phyloP scores from a whole-genome alignment of 2,888 invertebrate species.

The Ellobium chinense region DNA sequence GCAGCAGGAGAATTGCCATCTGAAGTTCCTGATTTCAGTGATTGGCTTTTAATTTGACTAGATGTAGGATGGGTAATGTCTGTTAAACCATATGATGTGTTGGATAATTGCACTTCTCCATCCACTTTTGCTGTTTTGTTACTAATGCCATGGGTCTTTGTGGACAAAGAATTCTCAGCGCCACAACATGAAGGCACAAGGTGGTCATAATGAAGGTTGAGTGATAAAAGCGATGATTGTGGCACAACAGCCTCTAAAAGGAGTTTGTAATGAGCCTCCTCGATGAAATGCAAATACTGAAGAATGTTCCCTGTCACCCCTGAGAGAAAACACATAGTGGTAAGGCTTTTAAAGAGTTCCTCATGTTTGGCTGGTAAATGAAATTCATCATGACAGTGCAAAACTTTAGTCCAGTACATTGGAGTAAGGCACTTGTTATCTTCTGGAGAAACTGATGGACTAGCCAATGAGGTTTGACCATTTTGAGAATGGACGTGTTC shows the following conservation, averaged over 20 bases:
- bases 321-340: constrained; percentile 62
- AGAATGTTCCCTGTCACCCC: constrained; percentile 60
- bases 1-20: too few relatives aligned
- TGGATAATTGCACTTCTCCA: not conserved
- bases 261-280: not conserved
- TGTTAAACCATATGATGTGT: not conserved
- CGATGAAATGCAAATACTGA: constrained; percentile 24
- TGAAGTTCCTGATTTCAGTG: not conserved
- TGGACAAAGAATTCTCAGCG: not conserved
- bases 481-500: too few relatives aligned
- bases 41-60: not conserved
- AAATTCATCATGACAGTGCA: constrained; percentile 63
- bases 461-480: too few relatives aligned
- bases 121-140: not conserved
- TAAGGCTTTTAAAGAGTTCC: constrained; percentile 56
- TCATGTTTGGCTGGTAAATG: constrained; percentile 53
- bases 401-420: constrained; percentile 51
- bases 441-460: not conserved
- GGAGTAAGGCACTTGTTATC: not conserved
- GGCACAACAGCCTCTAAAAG: constrained; percentile 12
- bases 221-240: not conserved
- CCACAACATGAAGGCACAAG: not conserved
- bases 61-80: not conserved
- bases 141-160: not conserved
- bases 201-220: not conserved